Evolutionary conservation across 2,113 vertebrate genomes (phyloP).

Genomic region (Forbesichthys agassizii): DNA sequence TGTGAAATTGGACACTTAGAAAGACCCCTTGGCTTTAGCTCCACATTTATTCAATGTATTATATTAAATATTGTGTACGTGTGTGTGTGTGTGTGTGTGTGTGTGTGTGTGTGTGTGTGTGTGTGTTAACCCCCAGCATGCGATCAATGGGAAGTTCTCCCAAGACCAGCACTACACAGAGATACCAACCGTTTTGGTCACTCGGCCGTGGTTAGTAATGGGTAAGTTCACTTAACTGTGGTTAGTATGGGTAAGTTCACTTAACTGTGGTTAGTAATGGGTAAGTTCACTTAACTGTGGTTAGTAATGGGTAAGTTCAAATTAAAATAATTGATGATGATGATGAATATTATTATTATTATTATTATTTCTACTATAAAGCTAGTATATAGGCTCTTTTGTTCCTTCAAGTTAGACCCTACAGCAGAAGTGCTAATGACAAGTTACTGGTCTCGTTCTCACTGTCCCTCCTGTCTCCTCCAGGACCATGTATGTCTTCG

Average conservation of each 20-base stretch:
- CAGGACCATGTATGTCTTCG: conserved; percentile 88
- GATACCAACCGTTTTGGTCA: conserved; percentile 89
- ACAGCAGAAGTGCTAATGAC: too few relatives aligned
- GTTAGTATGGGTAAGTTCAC: conserved; percentile 83
- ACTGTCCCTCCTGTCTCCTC: not conserved
- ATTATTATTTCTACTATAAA: too few relatives aligned
- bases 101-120: conserved; percentile 14
- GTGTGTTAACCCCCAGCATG: conserved; percentile 73
- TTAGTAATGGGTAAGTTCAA: conserved; percentile 47
- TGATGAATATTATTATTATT: too few relatives aligned
- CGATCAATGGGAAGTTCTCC: conserved; percentile 85
- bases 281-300: conserved; percentile 61
- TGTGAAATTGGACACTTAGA: too few relatives aligned
- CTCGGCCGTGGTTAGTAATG: conserved; percentile 82
- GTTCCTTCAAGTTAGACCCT: too few relatives aligned
- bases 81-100: too few relatives aligned
- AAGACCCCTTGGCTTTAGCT: too few relatives aligned
- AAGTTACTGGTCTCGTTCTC: not conserved
- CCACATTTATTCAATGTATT: not conserved
- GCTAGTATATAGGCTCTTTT: too few relatives aligned
- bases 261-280: conserved; percentile 84
- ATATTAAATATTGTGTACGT: not conserved
- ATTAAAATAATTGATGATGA: too few relatives aligned
- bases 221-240: conserved; percentile 74
- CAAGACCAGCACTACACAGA: conserved; percentile 79